These are phyloP conservation scores for Columba janthina DNA, from an alignment of 2,113 vertebrate genomes.

Conservation along the genomic window DNA sequence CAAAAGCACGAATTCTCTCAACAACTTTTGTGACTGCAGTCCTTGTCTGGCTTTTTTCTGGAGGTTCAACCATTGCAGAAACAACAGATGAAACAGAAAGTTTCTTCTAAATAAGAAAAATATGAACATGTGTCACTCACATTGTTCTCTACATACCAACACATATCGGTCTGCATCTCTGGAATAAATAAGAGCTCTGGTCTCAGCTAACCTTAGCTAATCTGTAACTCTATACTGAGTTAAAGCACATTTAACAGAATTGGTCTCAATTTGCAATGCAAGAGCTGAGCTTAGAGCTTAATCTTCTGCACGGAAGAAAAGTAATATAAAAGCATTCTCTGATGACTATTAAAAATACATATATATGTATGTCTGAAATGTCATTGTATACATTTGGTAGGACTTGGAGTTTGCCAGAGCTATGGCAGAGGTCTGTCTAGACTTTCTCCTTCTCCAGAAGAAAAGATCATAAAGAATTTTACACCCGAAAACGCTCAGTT, in stretches of 20 bases:
- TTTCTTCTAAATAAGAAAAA: constrained; percentile 27
- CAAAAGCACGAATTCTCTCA: constrained; percentile 80
- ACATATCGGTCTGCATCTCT: background rate
- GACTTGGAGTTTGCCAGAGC: background rate
- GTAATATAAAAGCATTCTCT: background rate
- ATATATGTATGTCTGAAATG: background rate
- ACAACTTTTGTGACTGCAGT: constrained; percentile 73
- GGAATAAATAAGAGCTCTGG: background rate
- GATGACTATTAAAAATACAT: background rate
- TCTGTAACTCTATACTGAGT: background rate
- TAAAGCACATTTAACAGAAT: background rate
- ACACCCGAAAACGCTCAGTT: background rate
- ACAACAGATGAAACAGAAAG: background rate
- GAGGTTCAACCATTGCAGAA: constrained; percentile 20
- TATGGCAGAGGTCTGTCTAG: background rate
- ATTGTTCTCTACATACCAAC: background rate
- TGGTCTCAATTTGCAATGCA: background rate
- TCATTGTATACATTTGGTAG: background rate
- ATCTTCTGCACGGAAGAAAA: background rate
- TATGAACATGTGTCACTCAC: background rate
- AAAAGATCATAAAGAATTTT: background rate
- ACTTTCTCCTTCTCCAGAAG: background rate
- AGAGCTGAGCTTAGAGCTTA: background rate
- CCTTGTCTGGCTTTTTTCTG: constrained; percentile 56
- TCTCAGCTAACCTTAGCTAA: background rate